Base-by-base conservation (phyloP, 2,113 vertebrate genomes). In the Sturnus vulgaris region DNA sequence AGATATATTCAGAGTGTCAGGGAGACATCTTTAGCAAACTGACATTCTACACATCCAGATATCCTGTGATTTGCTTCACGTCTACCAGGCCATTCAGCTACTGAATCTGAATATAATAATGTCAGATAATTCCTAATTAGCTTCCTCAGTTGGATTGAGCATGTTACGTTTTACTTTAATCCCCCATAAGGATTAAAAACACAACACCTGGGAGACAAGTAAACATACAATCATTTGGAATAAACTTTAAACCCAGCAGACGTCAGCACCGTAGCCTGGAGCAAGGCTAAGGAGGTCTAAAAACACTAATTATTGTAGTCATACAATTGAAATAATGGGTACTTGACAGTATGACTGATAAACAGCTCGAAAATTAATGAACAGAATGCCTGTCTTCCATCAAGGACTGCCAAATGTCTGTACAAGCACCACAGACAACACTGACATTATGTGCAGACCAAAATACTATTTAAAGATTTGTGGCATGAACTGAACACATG, bases 301-400 rank as follows among this genome's bases (percentile, higher is more conserved):
- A 92, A 82, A 77, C 71, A 61, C 66, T 90, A 86, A 85, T 94
- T 94, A 94, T 33, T 82, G 75, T 50, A 90, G 71, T 73, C 50
- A 69, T 80, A 66, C 71, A 90, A 42, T 82, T 86, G 88, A 86
- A 94, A 90, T 95, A 88, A 82, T 66, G 46, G 79, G 23, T 19
- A 93, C 39, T 53, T 88, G 66, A 63, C 73, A 82, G 76, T 70
- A 47, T 80, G 76, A 86, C 63, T 70, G 68, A 95, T 88, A 96
- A 95, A 86, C 66, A 80, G 59, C n/a, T 72, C 90, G 63, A 77
- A 88, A 86, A 96, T 80, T 90, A 94, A 93, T 93, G 82, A 97
- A 59, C 55, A 46, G 61, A 39, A 57, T 92, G 75, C 33, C 63
- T 77, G 37, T 61, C 76, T 93, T 92, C 92, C 57, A 52, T 79